Evolutionary conservation across 2,113 vertebrate genomes (phyloP).

Genomic region (Menura novaehollandiae): DNA sequence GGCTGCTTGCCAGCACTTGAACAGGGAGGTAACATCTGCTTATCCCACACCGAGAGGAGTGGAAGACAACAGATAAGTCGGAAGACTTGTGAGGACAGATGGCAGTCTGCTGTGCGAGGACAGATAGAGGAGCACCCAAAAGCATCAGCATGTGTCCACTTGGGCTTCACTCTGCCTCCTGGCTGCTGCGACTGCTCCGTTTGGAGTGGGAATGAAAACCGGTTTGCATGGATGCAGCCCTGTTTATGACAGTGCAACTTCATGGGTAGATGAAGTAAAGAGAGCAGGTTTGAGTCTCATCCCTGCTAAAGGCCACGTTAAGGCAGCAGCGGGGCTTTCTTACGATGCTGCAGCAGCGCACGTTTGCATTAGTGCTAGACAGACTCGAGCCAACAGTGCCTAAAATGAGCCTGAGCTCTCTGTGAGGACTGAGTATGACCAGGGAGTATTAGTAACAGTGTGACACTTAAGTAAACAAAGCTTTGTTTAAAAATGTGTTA

Average conservation of each 20-base stretch:
- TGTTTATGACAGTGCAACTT: not conserved
- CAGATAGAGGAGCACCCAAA: slow-evolving; percentile 2
- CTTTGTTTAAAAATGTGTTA: not conserved
- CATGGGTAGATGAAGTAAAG: not conserved
- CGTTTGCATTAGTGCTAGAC: not conserved
- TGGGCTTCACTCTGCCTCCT: not conserved
- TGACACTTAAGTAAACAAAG: not conserved
- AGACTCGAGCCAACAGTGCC: not conserved
- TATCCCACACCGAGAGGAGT: not conserved
- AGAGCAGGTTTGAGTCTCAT: not conserved
- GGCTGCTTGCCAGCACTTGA: not conserved
- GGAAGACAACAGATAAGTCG: not conserved
- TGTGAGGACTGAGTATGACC: not conserved
- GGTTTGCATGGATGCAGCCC: not conserved
- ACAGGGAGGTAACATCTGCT: not conserved
- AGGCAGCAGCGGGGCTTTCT: not conserved
- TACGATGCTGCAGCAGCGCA: accelerated
- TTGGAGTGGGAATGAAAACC: not conserved
- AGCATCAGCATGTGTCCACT: accelerated
- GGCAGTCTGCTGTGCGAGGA: not conserved
- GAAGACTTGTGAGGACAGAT: not conserved
- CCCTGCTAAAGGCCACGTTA: not conserved
- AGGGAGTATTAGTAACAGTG: not conserved
- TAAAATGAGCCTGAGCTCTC: not conserved
- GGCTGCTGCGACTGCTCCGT: not conserved